phyloP scores from a whole-genome alignment of 2,888 invertebrate genomes.

The Merodon equestris region DNA sequence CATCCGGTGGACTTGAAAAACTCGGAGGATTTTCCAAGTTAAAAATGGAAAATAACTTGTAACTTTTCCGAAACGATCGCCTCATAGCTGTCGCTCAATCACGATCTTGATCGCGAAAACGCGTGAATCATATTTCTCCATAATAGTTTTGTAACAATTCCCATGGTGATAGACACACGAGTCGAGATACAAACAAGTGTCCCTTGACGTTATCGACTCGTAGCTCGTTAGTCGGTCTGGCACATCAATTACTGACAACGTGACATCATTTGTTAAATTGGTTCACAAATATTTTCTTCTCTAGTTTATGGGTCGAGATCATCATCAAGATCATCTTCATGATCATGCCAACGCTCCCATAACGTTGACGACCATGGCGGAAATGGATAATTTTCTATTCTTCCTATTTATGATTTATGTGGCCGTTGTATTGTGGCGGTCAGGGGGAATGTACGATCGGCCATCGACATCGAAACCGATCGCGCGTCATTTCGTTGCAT shows the following conservation, averaged over 20 bases:
- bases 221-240: slow-evolving; percentile 24
- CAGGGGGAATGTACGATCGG: slow-evolving; percentile 1
- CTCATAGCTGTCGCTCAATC: slow-evolving; percentile 7
- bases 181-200: too few relatives aligned
- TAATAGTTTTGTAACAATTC: too few relatives aligned
- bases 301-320: slow-evolving; percentile 37
- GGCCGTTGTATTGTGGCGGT: not conserved
- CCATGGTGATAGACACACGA: too few relatives aligned
- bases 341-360: not conserved
- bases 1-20: too few relatives aligned
- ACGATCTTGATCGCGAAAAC: slow-evolving; percentile 13
- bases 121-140: slow-evolving; percentile 15
- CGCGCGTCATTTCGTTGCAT: slow-evolving; percentile 13
- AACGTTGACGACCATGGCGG: not conserved
- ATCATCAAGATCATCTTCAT: slow-evolving; percentile 19
- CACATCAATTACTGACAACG: slow-evolving; percentile 43
- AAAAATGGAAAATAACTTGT: too few relatives aligned
- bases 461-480: slow-evolving; percentile 17
- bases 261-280: slow-evolving; percentile 63
- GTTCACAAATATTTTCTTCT: slow-evolving; percentile 41
- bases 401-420: not conserved
- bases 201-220: too few relatives aligned
- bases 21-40: slow-evolving; percentile 8
- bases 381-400: slow-evolving; percentile 1
- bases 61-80: slow-evolving; percentile 19